Conservation (phyloP, 1,140 invertebrate species). For the Cydia pomonella region DNA sequence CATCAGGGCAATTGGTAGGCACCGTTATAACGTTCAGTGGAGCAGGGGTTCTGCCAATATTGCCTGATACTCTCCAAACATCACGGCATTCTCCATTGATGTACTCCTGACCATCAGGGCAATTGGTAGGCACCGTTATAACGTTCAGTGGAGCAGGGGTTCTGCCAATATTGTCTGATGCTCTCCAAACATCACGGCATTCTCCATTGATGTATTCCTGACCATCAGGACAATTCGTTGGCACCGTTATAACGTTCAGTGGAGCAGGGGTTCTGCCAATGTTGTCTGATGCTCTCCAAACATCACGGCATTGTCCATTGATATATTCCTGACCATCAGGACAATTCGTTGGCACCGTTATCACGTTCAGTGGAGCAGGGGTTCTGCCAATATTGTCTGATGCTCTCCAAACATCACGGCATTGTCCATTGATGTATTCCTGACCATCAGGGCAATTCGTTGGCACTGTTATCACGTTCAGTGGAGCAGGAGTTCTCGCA, state of each 20-base stretch:
- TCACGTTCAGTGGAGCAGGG: not conserved
- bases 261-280: not conserved
- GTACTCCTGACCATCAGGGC: slow-evolving; percentile 39
- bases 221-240: slow-evolving; percentile 36
- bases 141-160: slow-evolving; percentile 1
- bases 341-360: slow-evolving; percentile 20
- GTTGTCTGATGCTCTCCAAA: slow-evolving; percentile 6
- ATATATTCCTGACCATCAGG: slow-evolving; percentile 16
- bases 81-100: slow-evolving; percentile 49
- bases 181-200: slow-evolving; percentile 38
- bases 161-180: not conserved
- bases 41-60: slow-evolving; percentile 22
- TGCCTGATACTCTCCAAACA: slow-evolving; percentile 38
- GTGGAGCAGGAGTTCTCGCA: not conserved
- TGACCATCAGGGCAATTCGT: slow-evolving; percentile 16
- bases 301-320: slow-evolving; percentile 27
- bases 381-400: not conserved
- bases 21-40: slow-evolving; percentile 36
- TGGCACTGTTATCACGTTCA: slow-evolving; percentile 16
- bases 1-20: slow-evolving; percentile 36
- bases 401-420: slow-evolving; percentile 29
- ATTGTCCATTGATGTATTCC: slow-evolving; percentile 8
- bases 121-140: slow-evolving; percentile 46
- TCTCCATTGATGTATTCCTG: slow-evolving; percentile 34
- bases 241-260: slow-evolving; percentile 42